These are phyloP conservation scores for Lasius fuliginosus DNA, from an alignment of 2,888 invertebrate genomes.

Conservation along the genomic window DNA sequence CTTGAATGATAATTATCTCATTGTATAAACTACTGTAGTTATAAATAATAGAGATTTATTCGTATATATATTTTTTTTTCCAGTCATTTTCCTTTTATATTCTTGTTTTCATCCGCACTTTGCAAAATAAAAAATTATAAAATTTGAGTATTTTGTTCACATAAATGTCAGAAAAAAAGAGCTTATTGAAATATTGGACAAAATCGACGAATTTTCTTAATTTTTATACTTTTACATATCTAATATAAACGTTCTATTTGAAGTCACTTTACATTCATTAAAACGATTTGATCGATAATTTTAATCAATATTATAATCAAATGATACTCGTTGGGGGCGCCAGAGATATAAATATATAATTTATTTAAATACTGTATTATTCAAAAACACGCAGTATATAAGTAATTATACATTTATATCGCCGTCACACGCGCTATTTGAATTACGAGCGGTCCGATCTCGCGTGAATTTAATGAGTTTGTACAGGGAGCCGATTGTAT, in stretches of 20 bases:
- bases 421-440: not conserved
- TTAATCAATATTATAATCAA: not conserved
- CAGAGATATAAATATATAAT: constrained; percentile 3
- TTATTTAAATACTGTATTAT: constrained; percentile 12
- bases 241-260: not conserved
- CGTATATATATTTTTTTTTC: too few species aligned
- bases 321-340: not conserved
- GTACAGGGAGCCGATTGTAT: not conserved
- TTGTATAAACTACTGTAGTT: too few species aligned
- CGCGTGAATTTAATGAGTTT: constrained; percentile 4
- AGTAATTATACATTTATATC: constrained; percentile 26
- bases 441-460: not conserved
- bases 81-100: too few species aligned
- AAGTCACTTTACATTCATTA: not conserved
- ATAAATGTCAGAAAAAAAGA: not conserved
- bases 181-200: not conserved
- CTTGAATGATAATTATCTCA: too few species aligned
- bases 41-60: too few species aligned
- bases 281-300: not conserved
- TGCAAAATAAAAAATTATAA: too few species aligned
- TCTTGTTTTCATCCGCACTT: too few species aligned
- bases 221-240: not conserved
- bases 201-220: not conserved
- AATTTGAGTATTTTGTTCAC: not conserved
- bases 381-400: not conserved